Conservation (phyloP, 2,797 vertebrate genomes). For the Acridotheres tristis region DNA sequence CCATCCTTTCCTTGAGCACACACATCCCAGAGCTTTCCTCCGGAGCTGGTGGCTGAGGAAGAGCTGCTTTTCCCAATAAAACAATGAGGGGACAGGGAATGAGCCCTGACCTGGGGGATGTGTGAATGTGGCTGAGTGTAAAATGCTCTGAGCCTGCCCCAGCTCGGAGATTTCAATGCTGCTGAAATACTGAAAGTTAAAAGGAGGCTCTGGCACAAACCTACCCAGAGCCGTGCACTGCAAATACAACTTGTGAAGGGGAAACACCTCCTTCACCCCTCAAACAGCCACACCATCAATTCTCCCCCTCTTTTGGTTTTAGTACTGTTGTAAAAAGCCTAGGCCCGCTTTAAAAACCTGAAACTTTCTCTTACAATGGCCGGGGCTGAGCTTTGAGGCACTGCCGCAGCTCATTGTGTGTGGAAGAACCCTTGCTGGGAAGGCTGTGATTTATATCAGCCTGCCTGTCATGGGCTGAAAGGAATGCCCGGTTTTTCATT, state of each 20-base stretch:
- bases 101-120: background rate
- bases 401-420: conserved; percentile 62
- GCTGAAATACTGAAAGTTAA: background rate
- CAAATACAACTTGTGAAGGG: background rate
- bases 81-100: background rate
- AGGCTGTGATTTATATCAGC: conserved; percentile 77
- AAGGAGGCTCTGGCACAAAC: background rate
- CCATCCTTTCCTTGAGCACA: background rate
- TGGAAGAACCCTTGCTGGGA: conserved; percentile 63
- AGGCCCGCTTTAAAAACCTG: conserved; percentile 38
- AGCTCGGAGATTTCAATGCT: background rate
- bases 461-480: conserved; percentile 76
- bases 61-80: background rate
- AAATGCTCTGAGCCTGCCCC: background rate
- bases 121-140: no score
- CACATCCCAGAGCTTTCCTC: background rate
- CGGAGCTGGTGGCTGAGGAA: background rate
- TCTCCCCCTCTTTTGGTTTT: conserved; percentile 27
- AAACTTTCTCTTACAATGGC: conserved; percentile 69
- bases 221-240: background rate
- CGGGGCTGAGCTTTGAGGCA: conserved; percentile 50
- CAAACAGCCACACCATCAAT: background rate
- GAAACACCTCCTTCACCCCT: background rate
- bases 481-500: conserved; percentile 74
- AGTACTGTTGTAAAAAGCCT: conserved; percentile 62